Conservation (phyloP, 2,797 vertebrate genomes). For the Poeciliopsis turneri region DNA sequence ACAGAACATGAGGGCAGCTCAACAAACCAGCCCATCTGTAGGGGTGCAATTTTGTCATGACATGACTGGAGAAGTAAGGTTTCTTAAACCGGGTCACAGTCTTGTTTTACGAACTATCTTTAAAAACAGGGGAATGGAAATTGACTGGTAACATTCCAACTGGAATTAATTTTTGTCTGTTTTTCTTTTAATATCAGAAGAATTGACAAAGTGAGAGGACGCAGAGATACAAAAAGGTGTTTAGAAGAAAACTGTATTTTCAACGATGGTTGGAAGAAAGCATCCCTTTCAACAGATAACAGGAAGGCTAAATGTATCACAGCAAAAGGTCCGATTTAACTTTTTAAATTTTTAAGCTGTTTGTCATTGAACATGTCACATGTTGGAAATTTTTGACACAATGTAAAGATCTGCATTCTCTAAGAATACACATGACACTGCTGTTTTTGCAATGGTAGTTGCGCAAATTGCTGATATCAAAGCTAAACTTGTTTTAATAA, state of each 20-base stretch:
- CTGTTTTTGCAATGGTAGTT: not conserved
- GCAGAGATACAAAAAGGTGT: not conserved
- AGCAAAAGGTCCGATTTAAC: not conserved
- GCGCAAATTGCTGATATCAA: not conserved
- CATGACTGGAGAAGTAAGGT: conserved; percentile 36
- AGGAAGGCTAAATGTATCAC: not conserved
- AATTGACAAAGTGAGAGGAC: not conserved
- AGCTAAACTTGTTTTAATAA: not conserved
- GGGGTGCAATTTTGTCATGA: conserved; percentile 45
- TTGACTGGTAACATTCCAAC: not conserved
- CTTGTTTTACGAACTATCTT: conserved; percentile 3
- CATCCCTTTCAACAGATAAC: not conserved
- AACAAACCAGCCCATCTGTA: conserved; percentile 63
- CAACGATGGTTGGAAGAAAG: not conserved
- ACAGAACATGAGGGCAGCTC: conserved; percentile 60
- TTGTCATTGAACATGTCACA: not conserved
- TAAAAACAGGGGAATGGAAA: conserved; percentile 20
- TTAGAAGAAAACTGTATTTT: not conserved
- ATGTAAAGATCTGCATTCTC: not conserved
- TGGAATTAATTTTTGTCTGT: not conserved
- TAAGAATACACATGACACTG: not conserved
- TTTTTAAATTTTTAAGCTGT: not conserved
- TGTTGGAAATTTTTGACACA: not conserved
- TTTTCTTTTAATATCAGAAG: not conserved
- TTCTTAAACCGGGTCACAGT: conserved; percentile 39